Conservation (phyloP, 2,888 invertebrate species). For the Pachliopta kotzebuea region DNA sequence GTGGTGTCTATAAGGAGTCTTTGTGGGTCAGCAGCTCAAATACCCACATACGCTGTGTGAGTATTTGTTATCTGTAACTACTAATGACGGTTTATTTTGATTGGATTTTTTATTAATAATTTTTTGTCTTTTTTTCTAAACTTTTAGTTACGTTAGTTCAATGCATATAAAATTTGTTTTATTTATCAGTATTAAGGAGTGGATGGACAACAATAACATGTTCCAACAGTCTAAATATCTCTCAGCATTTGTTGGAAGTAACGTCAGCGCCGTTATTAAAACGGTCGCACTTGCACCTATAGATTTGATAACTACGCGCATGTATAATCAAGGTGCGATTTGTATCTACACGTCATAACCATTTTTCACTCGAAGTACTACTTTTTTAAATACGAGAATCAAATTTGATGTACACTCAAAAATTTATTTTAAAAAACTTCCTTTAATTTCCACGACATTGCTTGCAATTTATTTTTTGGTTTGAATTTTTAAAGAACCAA, state of each 20-base stretch:
- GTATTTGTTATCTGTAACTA: not conserved
- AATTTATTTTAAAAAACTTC: no score
- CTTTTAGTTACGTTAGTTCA: no score
- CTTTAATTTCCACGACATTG: no score
- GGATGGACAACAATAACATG: not conserved
- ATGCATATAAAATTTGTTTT: not conserved
- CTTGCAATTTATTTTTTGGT: no score
- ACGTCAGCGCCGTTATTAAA: not conserved
- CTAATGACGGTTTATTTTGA: not conserved
- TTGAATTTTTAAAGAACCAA: no score
- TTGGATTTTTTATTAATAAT: no score
- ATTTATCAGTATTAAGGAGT: not conserved
- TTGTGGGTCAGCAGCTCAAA: not conserved
- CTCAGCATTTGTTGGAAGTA: not conserved
- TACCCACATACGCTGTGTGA: not conserved
- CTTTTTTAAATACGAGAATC: no score
- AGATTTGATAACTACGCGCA: not conserved
- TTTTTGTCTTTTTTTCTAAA: no score
- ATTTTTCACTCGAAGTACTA: no score
- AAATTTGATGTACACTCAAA: no score
- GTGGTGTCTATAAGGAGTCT: not conserved
- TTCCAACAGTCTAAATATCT: not conserved
- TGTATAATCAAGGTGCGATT: not conserved
- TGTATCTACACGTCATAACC: no score
- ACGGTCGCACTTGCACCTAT: not conserved